Conservation (phyloP, 1,140 invertebrate species). For the Samia ricini region DNA sequence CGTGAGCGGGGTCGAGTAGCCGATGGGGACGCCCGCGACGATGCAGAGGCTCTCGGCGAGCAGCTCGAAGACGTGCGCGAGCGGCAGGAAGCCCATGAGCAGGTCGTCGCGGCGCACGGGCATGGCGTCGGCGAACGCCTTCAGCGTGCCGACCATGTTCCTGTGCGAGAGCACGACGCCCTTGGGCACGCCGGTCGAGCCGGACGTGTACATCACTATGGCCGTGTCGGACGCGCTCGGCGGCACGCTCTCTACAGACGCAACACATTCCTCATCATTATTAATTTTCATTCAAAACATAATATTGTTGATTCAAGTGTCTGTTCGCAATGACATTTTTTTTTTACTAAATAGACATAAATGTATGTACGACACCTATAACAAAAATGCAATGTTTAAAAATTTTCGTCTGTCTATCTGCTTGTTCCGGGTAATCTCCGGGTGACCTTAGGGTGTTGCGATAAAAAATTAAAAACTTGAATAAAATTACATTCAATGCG, state of each 20-base stretch:
- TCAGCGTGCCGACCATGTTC: conserved; percentile 93
- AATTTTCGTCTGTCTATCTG: no score
- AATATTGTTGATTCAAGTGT: no score
- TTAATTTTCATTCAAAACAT: no score
- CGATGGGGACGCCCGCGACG: conserved; percentile 91
- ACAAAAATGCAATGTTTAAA: no score
- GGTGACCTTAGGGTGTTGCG: no score
- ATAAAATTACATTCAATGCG: no score
- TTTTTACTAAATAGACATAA: no score
- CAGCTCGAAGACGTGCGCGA: conserved; percentile 98
- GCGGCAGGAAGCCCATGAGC: conserved; percentile 96
- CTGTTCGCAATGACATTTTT: no score
- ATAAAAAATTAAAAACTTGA: no score
- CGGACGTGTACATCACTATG: conserved; percentile 98
- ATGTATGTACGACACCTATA: no score
- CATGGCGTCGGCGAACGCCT: conserved; percentile 91
- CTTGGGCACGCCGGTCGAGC: conserved; percentile 95
- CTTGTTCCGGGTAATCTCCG: no score
- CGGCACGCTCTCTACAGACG: conserved; percentile 67
- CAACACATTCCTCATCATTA: background rate
- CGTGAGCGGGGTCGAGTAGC: conserved; percentile 96
- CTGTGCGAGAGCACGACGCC: conserved; percentile 91
- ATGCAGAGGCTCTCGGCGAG: conserved; percentile 87
- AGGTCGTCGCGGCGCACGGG: conserved; percentile 86
- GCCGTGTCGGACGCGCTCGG: conserved; percentile 88